Evolutionary conservation across 2,888 invertebrate genomes (phyloP).

Genomic region (Halictus ligatus): DNA sequence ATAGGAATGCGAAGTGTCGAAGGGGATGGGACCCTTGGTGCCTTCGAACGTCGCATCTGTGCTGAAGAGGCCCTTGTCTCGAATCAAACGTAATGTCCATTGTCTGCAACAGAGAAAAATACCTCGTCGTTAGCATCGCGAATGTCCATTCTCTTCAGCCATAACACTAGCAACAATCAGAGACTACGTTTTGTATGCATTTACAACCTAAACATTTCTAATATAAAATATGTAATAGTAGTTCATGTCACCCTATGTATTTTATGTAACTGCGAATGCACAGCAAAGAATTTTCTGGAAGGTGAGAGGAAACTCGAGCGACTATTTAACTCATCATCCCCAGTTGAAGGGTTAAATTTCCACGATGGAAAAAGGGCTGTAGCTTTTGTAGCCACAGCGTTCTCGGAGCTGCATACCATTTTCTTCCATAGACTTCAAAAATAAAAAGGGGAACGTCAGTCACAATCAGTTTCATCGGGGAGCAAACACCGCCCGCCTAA

Average conservation of each 20-base stretch:
- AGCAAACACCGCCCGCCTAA: not conserved
- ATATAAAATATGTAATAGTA: no score
- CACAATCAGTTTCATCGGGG: no score
- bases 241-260: no score
- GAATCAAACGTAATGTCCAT: slow-evolving; percentile 81
- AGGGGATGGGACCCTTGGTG: slow-evolving; percentile 78
- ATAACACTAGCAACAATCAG: no score
- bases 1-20: slow-evolving; percentile 81
- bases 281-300: not conserved
- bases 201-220: no score
- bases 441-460: no score
- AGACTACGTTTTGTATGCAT: no score
- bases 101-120: slow-evolving; percentile 70
- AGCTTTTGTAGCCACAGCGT: not conserved
- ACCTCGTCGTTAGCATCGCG: no score
- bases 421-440: not conserved
- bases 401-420: not conserved
- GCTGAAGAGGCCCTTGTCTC: slow-evolving; percentile 79
- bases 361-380: not conserved
- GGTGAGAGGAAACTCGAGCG: not conserved
- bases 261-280: not conserved
- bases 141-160: no score
- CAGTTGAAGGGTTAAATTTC: not conserved
- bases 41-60: slow-evolving; percentile 81
- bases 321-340: not conserved